Conservation (phyloP, 2,113 vertebrate genomes). For the Rhea americana region DNA sequence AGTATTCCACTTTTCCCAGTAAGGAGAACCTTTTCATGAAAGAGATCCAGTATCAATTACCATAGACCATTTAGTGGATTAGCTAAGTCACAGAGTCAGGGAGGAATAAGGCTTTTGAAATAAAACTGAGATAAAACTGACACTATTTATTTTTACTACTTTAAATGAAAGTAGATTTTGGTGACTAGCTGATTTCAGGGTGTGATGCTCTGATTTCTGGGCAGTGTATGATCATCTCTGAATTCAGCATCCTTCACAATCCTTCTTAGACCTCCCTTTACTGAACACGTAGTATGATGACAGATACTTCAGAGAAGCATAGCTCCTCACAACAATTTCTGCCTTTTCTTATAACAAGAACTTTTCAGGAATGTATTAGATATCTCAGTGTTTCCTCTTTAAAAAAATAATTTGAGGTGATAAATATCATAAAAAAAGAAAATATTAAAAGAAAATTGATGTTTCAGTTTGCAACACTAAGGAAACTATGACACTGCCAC, state of each 20-base stretch:
- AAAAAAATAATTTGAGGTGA: background rate
- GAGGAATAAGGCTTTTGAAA: background rate
- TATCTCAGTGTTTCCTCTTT: background rate
- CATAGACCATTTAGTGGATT: background rate
- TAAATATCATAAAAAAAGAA: constrained; percentile 40
- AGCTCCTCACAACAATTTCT: background rate
- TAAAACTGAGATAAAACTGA: background rate
- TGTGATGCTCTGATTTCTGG: background rate
- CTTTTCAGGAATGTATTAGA: background rate
- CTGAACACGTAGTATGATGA: background rate
- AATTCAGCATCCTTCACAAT: background rate
- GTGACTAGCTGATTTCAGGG: background rate
- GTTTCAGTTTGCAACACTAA: constrained; percentile 48
- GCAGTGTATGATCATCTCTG: background rate
- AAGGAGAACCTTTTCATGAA: background rate
- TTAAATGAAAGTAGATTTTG: background rate
- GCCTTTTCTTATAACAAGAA: background rate
- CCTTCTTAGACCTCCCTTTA: background rate
- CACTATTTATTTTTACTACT: background rate
- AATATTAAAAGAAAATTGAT: background rate
- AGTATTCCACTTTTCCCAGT: background rate
- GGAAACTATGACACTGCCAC: constrained; percentile 71
- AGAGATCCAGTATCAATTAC: background rate
- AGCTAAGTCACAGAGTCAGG: background rate
- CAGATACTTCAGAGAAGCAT: background rate